A percentile compares a stretch with the other conserved stretches of the same genome.
phyloP scores from a whole-genome alignment of 92 coral and sea anemone species.

The Pocillopora grandis region DNA sequence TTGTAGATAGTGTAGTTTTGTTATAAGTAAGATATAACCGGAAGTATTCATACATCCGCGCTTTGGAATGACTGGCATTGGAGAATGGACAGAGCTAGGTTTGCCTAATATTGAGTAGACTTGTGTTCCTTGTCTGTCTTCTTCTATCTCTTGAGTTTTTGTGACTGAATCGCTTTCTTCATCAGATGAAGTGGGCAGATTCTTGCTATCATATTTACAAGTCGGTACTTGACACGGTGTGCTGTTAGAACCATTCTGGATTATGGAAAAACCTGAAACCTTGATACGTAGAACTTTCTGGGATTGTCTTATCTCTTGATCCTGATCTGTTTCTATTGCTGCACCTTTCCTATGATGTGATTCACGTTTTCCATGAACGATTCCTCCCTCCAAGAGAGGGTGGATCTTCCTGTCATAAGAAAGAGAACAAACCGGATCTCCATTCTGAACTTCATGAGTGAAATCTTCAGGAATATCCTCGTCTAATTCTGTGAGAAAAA shows the following conservation, averaged over 20 bases:
- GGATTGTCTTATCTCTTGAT: no score
- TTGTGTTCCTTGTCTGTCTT: background rate
- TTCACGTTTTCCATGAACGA: no score
- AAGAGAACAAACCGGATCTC: no score
- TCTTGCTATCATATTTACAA: background rate
- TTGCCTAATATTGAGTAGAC: background rate
- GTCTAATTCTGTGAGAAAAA: no score
- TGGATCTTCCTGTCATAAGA: no score
- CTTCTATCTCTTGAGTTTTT: background rate
- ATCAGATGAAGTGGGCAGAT: background rate
- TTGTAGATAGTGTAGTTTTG: constrained; percentile 3
- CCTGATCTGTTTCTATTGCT: no score
- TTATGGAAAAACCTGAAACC: background rate
- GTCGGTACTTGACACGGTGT: background rate
- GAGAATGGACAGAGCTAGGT: background rate
- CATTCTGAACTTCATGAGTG: no score
- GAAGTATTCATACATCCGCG: background rate
- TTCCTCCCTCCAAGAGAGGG: no score
- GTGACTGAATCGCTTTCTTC: background rate
- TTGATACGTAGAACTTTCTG: background rate
- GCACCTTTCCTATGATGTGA: no score
- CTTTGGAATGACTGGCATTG: constrained; percentile 17
- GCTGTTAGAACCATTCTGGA: background rate
- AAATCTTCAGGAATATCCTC: no score
- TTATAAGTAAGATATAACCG: background rate